phyloP scores from a whole-genome alignment of 2,113 vertebrate species.

The Gymnobelideus leadbeateri region DNA sequence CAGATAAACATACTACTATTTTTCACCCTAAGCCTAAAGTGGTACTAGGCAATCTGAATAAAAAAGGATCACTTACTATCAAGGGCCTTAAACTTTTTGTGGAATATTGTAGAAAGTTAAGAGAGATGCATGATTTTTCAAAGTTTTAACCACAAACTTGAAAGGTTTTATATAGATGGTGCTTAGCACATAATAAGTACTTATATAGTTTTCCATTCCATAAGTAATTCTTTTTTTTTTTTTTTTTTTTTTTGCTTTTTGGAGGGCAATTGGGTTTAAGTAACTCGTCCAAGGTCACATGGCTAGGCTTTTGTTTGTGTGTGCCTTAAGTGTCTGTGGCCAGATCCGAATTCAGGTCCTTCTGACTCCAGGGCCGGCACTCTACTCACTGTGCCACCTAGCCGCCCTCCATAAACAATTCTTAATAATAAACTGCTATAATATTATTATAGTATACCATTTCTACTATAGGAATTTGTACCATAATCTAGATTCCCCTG shows the following conservation, averaged over 20 bases:
- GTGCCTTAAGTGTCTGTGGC: too few species aligned
- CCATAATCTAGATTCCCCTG: not conserved
- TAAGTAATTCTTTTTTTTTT: not conserved
- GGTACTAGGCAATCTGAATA: not conserved
- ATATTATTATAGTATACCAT: not conserved
- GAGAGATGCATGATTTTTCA: not conserved
- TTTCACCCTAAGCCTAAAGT: not conserved
- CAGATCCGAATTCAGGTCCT: too few species aligned
- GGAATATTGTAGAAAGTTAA: not conserved
- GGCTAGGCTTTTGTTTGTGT: too few species aligned
- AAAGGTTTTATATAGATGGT: not conserved
- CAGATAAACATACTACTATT: not conserved
- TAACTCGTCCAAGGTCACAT: too few species aligned
- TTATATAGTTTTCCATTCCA: not conserved
- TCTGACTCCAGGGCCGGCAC: too few species aligned
- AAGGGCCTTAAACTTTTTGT: not conserved
- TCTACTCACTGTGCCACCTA: too few species aligned
- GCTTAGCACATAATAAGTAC: not conserved
- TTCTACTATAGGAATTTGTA: not conserved
- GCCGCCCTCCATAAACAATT: not conserved
- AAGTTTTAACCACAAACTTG: not conserved
- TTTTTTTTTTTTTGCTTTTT: too few species aligned
- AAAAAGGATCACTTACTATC: not conserved
- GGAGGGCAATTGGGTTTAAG: too few species aligned
- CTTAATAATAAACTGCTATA: not conserved